A percentile compares a stretch with the other conserved stretches of the same genome.
These are phyloP conservation scores for Melipona quadrifasciata DNA, from an alignment of 1,140 invertebrate genomes.

Conservation along the genomic window DNA sequence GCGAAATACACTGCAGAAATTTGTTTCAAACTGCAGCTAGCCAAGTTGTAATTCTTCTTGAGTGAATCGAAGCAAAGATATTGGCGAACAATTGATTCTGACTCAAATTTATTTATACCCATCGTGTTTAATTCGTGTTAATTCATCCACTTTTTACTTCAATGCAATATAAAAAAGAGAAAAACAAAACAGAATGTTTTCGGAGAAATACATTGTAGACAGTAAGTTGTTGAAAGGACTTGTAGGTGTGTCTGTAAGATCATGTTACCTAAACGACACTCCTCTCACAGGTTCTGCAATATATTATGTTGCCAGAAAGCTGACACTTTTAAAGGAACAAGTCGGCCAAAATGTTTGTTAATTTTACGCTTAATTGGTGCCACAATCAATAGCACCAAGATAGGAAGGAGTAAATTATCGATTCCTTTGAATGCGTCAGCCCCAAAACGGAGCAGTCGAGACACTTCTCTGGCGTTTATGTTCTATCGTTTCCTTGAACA, in stretches of 20 bases:
- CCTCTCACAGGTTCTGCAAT: slow-evolving; percentile 32
- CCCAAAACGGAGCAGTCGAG: slow-evolving; percentile 8
- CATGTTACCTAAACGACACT: slow-evolving; percentile 46
- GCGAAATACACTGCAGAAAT: slow-evolving; percentile 41
- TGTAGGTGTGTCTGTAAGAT: slow-evolving; percentile 49
- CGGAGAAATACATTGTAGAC: not conserved
- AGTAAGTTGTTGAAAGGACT: slow-evolving; percentile 33
- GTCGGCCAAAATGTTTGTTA: slow-evolving; percentile 57
- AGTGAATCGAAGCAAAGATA: slow-evolving; percentile 20
- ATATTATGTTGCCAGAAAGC: slow-evolving; percentile 51
- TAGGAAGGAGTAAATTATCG: slow-evolving; percentile 51
- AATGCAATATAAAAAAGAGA: no score
- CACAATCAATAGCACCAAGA: slow-evolving; percentile 16
- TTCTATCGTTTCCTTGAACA: slow-evolving; percentile 48
- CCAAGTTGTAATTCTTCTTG: slow-evolving; percentile 15
- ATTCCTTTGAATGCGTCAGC: slow-evolving; percentile 21
- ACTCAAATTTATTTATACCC: slow-evolving; percentile 18
- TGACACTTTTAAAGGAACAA: slow-evolving; percentile 30
- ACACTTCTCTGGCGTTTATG: slow-evolving; percentile 39
- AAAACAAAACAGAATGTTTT: not conserved
- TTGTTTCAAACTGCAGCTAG: slow-evolving; percentile 31
- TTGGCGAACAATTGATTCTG: not conserved
- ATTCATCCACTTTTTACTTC: not conserved
- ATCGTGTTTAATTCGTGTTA: slow-evolving; percentile 4
- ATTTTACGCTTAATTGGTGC: slow-evolving; percentile 59